A percentile compares a stretch with the other conserved stretches of the same genome.
phyloP scores from a whole-genome alignment of 2,888 invertebrate species.

The Callosobruchus maculatus region DNA sequence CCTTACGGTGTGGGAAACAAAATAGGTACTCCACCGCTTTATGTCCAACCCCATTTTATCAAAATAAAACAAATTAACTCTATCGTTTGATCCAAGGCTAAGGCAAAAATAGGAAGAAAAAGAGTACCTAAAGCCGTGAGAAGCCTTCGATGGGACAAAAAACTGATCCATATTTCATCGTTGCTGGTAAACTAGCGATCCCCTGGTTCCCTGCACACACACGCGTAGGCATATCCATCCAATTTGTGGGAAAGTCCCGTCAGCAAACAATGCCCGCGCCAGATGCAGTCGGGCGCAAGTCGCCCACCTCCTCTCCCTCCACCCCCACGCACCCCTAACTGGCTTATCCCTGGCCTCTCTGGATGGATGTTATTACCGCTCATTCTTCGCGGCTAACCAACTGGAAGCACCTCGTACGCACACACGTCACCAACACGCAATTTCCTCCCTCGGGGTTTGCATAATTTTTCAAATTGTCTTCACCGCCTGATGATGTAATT shows the following conservation, averaged over 20 bases:
- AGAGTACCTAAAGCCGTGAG: no score
- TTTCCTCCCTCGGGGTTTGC: background rate
- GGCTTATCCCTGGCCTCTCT: constrained; percentile 44
- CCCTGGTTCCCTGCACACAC: background rate
- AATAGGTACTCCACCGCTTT: no score
- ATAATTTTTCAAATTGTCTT: background rate
- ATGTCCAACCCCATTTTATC: no score
- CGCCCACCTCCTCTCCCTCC: constrained; percentile 14
- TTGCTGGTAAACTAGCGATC: background rate
- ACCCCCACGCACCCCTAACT: constrained; percentile 37
- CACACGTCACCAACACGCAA: constrained; percentile 42
- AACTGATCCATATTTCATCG: background rate
- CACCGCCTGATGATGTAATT: background rate
- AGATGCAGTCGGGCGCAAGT: constrained; percentile 44
- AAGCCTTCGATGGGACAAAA: background rate
- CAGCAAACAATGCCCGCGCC: constrained; percentile 44
- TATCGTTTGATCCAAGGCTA: no score
- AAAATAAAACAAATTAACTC: no score
- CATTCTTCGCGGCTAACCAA: constrained; percentile 49
- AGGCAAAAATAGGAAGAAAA: no score
- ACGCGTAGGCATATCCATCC: constrained; percentile 37
- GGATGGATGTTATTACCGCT: constrained; percentile 43
- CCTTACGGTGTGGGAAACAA: no score
- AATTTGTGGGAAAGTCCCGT: constrained; percentile 44
- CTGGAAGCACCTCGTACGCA: constrained; percentile 49